phyloP scores from a whole-genome alignment of 2,113 vertebrate genomes.

The Otus sunia region DNA sequence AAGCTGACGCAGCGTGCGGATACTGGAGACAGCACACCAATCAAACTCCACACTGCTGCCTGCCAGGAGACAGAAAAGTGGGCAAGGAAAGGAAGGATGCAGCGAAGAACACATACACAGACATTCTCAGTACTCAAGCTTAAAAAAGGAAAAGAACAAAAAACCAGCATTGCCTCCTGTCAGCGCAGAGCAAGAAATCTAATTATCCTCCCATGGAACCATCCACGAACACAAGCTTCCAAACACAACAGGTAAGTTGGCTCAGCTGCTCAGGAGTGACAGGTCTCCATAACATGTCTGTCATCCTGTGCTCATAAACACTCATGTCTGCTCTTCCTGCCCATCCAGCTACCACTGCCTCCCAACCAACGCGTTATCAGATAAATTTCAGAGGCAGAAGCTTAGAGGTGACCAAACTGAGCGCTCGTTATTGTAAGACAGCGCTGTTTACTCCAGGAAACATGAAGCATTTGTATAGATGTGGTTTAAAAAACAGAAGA shows the following conservation, averaged over 20 bases:
- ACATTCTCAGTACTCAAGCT: not conserved
- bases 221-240: not conserved
- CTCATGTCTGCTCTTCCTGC: not conserved
- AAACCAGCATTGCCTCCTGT: not conserved
- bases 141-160: not conserved
- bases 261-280: not conserved
- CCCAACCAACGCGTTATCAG: rapidly evolving
- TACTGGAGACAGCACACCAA: conserved; percentile 96
- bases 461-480: not conserved
- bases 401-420: not conserved
- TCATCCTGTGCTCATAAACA: not conserved
- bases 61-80: conserved; percentile 54
- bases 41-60: conserved; percentile 98
- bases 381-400: not conserved
- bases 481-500: not conserved
- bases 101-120: not conserved
- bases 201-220: not conserved
- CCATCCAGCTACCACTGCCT: not conserved
- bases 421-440: not conserved
- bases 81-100: not conserved
- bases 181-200: not conserved
- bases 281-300: not conserved
- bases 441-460: not conserved
- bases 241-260: not conserved
- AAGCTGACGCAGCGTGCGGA: conserved; percentile 87